These are phyloP conservation scores for Laspeyria flexula DNA, from an alignment of 2,888 invertebrate species.

Conservation along the genomic window DNA sequence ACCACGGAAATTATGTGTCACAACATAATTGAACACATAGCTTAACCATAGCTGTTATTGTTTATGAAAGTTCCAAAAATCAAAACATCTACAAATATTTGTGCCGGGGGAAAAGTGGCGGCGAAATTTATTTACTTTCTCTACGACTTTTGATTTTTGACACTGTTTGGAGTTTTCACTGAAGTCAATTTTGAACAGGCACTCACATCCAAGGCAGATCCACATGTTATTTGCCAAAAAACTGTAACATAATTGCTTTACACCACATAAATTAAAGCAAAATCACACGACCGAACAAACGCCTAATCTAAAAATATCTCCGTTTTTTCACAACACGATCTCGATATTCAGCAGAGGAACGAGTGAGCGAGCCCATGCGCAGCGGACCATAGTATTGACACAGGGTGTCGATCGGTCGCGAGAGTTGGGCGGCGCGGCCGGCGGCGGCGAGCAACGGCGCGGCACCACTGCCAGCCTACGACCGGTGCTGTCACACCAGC, in stretches of 20 bases:
- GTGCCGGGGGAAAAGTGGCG: constrained; percentile 56
- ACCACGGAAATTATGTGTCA: constrained; percentile 5
- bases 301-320: constrained; percentile 63
- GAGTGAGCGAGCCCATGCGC: constrained; percentile 64
- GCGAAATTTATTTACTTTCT: constrained; percentile 69
- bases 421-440: constrained; percentile 60
- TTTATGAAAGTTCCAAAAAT: constrained; percentile 60
- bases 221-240: background rate
- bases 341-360: constrained; percentile 69
- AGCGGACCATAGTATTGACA: constrained; percentile 69
- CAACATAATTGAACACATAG: constrained; percentile 40
- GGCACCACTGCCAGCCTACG: constrained; percentile 70
- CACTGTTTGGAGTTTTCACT: constrained; percentile 48
- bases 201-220: constrained; percentile 14
- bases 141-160: constrained; percentile 52
- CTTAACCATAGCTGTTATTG: too few relatives aligned
- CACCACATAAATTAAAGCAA: constrained; percentile 42
- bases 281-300: constrained; percentile 52
- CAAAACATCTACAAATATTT: constrained; percentile 58
- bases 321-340: constrained; percentile 66
- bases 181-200: constrained; percentile 19
- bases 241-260: constrained; percentile 16
- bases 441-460: constrained; percentile 74
- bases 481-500: constrained; percentile 61
- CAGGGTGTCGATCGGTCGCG: constrained; percentile 62